Conservation (phyloP, 2,888 invertebrate species). For the Tachina lurida region DNA sequence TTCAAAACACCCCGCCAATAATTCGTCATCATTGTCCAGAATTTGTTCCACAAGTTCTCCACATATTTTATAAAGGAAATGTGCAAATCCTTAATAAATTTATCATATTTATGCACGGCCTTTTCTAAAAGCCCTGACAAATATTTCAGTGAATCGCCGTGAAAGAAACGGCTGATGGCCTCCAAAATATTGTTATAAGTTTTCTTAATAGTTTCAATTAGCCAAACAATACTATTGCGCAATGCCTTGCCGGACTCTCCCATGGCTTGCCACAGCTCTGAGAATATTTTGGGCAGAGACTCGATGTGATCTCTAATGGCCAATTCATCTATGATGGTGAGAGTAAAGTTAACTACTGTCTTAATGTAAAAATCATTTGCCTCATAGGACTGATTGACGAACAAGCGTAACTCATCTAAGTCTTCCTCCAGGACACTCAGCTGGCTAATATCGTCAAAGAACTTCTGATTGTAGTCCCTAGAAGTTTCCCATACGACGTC, state of each 20-base stretch:
- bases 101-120: constrained; percentile 90
- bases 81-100: constrained; percentile 90
- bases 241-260: constrained; percentile 92
- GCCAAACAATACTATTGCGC: constrained; percentile 89
- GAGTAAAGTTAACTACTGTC: constrained; percentile 88
- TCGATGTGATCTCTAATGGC: constrained; percentile 90
- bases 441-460: constrained; percentile 88
- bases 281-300: constrained; percentile 90
- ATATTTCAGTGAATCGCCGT: constrained; percentile 90
- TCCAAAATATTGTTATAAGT: constrained; percentile 89
- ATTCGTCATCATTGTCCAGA: constrained; percentile 85
- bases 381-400: constrained; percentile 90
- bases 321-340: constrained; percentile 90
- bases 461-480: constrained; percentile 87
- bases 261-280: constrained; percentile 93
- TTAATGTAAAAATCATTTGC: constrained; percentile 93
- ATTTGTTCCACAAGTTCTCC: constrained; percentile 89
- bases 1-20: constrained; percentile 90
- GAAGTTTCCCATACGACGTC: constrained; percentile 90
- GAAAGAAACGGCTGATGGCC: constrained; percentile 87
- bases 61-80: constrained; percentile 87
- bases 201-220: constrained; percentile 86
- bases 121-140: constrained; percentile 87
- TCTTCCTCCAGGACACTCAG: constrained; percentile 88
- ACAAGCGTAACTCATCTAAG: constrained; percentile 85